Percentiles rank a stretch among this genome's conserved stretches.
These are phyloP conservation scores for Danio choprae DNA, from an alignment of 2,797 vertebrate species.

Conservation along the genomic window DNA sequence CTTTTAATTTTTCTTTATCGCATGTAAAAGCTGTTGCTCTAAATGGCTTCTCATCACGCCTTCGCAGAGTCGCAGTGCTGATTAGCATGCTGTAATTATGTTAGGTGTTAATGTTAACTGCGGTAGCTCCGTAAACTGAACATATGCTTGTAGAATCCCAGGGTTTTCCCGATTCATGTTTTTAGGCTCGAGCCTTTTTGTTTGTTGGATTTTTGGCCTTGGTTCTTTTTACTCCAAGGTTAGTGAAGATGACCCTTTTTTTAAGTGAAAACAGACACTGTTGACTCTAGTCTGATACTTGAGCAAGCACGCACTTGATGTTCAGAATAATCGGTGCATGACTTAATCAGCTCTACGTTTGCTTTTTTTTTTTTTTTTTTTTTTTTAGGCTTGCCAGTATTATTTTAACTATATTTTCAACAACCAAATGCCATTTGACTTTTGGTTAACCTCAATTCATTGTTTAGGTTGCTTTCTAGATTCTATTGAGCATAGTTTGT, in stretches of 20 bases:
- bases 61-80: constrained; percentile 19
- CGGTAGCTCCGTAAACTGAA: background rate
- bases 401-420: background rate
- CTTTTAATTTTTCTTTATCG: constrained; percentile 53
- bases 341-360: constrained; percentile 14
- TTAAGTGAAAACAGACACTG: constrained; percentile 36
- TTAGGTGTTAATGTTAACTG: constrained; percentile 34
- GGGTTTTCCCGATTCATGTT: constrained; percentile 14
- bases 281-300: constrained; percentile 14
- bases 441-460: constrained; percentile 7
- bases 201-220: constrained; percentile 25
- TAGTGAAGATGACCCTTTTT: constrained; percentile 10
- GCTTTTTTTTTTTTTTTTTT: background rate
- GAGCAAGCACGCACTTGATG: background rate
- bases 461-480: constrained; percentile 19
- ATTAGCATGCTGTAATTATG: constrained; percentile 43
- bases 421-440: background rate
- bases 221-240: constrained; percentile 16
- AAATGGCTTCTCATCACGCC: constrained; percentile 49
- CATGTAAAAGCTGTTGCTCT: constrained; percentile 43
- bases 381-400: background rate
- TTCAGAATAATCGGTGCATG: constrained; percentile 27
- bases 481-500: constrained; percentile 23
- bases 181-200: constrained; percentile 3
- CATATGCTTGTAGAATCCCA: constrained; percentile 13